Evolutionary conservation across 2,113 vertebrate genomes (phyloP).

Genomic region (Muntiacus reevesi): DNA sequence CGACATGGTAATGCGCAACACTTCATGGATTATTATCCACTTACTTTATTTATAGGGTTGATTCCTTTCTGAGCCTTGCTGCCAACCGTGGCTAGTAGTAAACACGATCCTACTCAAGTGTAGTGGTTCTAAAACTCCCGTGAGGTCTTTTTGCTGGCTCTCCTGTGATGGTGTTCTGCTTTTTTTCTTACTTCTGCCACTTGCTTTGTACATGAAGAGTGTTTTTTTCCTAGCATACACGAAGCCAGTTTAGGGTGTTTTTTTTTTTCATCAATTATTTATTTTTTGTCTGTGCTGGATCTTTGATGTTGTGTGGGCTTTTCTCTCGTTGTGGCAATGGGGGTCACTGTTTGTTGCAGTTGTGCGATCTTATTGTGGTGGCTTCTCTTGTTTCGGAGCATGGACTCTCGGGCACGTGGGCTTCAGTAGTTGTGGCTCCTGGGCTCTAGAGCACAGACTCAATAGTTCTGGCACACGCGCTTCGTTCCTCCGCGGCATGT

Average conservation of each 20-base stretch:
- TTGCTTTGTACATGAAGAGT: neutral
- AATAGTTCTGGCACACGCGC: neutral
- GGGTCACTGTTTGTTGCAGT: neutral
- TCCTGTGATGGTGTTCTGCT: neutral
- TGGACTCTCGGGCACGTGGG: neutral
- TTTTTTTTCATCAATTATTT: neutral
- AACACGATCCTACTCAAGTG: neutral
- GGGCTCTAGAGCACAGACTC: neutral
- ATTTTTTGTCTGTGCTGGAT: neutral
- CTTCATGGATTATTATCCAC: neutral
- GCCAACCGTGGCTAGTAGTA: neutral
- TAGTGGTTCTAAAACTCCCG: neutral
- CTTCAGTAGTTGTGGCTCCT: neutral
- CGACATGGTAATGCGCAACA: neutral
- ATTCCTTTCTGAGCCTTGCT: neutral
- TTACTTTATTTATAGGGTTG: neutral
- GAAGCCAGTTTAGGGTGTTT: neutral
- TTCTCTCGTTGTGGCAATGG: neutral
- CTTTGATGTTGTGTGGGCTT: neutral
- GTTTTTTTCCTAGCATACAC: neutral
- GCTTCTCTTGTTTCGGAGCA: neutral
- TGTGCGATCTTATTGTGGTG: neutral
- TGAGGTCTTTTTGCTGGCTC: neutral
- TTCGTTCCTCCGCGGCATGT: neutral
- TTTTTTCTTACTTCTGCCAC: neutral